Evolutionary conservation across 2,113 vertebrate genomes (phyloP), one percentile per base, ranked within the genome.

Genomic region (Lucifuga dentata): DNA sequence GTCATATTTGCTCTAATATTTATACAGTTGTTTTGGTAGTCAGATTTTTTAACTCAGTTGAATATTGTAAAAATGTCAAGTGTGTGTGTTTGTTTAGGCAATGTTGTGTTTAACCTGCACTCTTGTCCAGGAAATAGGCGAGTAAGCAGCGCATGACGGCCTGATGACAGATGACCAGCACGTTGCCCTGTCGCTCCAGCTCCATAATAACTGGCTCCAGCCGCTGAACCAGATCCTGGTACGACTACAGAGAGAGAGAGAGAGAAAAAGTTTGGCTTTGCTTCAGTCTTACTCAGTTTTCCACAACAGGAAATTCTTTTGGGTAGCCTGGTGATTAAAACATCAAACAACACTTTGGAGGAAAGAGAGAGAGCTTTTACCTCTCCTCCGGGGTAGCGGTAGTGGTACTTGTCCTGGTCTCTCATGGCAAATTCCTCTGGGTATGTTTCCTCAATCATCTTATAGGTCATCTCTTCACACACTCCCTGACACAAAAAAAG

Each of bases 201-300:
- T 98, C 97, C 97, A 99, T 99, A 87, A 98, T 98, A 35, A 97
- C 96, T 0, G 97, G 96, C 87, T 99, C 97, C 74, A 99, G 90
- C 10, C 96, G 92, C 81, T 98, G 97, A 11, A 99, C 97, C 89
- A 99, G 73, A 86, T 99, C 97, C 93, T 98, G 97, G 89, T 99
- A 99, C 2, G 97, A 98, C 97, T 99, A 78, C 0, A 66, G 75
- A 78, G 73, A 80, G n/a, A 73, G 20, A 8, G 24, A 58, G 5
- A 24, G 11, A 29, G 26, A n/a, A n/a, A n/a, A n/a, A n/a, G n/a
- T 3, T 29, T 29, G 26, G 26, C 7, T 29, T 29, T n/a, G n/a
- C n/a, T n/a, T n/a, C n/a, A n/a, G n/a, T n/a, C n/a, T n/a, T n/a
- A n/a, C n/a, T n/a, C n/a, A n/a, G n/a, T n/a, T n/a, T n/a, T n/a